Evolutionary conservation across 1,140 invertebrate genomes (phyloP).

Genomic region (Brachionus paranguensis): DNA sequence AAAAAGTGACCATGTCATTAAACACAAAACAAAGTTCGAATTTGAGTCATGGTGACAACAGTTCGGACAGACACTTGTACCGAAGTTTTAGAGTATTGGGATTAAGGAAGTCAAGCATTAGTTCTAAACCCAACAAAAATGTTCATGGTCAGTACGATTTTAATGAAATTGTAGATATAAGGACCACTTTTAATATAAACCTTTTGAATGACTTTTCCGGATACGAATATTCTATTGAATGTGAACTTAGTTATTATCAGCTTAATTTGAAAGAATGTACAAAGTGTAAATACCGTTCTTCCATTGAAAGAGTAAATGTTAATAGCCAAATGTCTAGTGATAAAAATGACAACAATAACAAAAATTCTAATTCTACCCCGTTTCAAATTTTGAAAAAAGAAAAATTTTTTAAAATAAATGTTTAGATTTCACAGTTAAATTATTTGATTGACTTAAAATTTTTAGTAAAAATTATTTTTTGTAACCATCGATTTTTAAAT

Average conservation of each 20-base stretch:
- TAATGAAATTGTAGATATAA: not conserved
- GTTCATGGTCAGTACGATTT: not conserved
- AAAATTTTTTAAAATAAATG: not conserved
- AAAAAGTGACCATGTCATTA: not conserved
- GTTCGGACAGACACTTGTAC: not conserved
- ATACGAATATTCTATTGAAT: not conserved
- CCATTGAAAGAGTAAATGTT: not conserved
- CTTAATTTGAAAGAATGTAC: not conserved
- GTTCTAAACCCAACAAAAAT: not conserved
- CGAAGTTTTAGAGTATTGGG: constrained; percentile 24
- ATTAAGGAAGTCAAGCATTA: not conserved
- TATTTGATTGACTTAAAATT: not conserved
- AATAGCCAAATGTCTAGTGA: not conserved
- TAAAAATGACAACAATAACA: not conserved
- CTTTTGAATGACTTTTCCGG: not conserved
- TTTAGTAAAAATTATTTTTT: not conserved
- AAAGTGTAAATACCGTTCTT: not conserved
- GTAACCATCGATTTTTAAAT: not conserved
- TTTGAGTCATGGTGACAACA: not conserved
- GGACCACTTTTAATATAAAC: not conserved
- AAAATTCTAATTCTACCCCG: not conserved
- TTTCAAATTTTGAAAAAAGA: not conserved
- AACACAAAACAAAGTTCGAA: not conserved
- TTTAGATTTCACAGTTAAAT: not conserved
- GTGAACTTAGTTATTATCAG: constrained; percentile 17